Evolutionary conservation across 2,888 invertebrate species (phyloP).

Genomic region (Diabrotica balteata): DNA sequence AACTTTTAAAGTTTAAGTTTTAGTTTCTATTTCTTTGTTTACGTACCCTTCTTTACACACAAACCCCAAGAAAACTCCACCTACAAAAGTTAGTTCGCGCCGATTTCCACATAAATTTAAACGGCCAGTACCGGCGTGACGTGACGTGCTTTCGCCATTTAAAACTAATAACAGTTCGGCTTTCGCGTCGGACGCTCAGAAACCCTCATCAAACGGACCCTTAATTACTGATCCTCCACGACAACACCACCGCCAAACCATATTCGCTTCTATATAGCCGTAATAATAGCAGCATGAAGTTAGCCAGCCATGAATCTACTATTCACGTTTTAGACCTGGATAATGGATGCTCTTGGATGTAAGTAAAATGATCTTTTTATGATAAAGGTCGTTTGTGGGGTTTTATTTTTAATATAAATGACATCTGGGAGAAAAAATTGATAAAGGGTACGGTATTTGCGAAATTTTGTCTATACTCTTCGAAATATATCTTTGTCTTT

Average conservation of each 20-base stretch:
- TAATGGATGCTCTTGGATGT: neutral
- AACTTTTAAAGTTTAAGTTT: neutral
- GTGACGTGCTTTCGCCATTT: conserved; percentile 21
- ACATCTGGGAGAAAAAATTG: too few relatives aligned
- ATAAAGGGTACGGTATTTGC: too few relatives aligned
- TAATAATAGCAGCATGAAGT: neutral
- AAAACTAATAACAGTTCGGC: conserved; percentile 25
- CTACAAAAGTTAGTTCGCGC: conserved; percentile 10
- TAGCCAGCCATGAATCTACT: neutral
- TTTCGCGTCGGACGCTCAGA: conserved; percentile 13
- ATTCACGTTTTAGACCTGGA: conserved; percentile 4
- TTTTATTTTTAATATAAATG: neutral
- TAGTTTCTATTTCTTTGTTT: neutral
- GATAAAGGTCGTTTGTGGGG: neutral
- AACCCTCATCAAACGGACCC: conserved; percentile 37
- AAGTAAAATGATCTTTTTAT: conserved; percentile 3
- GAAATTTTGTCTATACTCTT: too few relatives aligned
- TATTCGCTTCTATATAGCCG: neutral
- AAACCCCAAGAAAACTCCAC: neutral
- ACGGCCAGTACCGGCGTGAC: neutral
- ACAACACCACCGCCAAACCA: conserved; percentile 26
- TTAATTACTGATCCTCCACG: conserved; percentile 36
- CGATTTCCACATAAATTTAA: neutral
- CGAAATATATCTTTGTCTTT: too few relatives aligned
- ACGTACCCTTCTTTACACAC: neutral